Evolutionary conservation across 2,797 vertebrate species (phyloP).

Genomic region (Buphagus erythrorhynchus): DNA sequence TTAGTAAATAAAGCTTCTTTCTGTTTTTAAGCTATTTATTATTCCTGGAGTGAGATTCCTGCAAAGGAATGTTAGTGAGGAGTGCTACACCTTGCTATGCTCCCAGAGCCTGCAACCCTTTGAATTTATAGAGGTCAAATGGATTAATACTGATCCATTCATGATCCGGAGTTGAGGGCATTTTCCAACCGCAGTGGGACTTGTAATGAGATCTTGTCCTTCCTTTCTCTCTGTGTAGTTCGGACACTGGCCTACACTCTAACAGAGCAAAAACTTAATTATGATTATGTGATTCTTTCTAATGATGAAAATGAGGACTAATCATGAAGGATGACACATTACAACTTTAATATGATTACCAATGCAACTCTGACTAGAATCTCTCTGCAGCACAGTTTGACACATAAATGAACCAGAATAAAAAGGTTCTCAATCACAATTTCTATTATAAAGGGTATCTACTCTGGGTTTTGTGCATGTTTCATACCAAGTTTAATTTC

Average conservation of each 20-base stretch:
- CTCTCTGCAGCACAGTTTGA: neutral
- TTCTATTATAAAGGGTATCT: neutral
- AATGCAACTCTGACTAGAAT: neutral
- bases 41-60: neutral
- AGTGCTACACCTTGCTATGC: neutral
- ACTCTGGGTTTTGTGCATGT: neutral
- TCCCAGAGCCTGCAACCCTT: neutral
- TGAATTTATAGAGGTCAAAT: neutral
- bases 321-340: neutral
- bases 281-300: neutral
- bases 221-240: neutral
- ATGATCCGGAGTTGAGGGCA: fast-evolving
- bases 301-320: slow-evolving; percentile 8
- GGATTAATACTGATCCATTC: neutral
- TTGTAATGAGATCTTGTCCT: neutral
- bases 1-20: neutral
- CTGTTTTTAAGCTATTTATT: neutral
- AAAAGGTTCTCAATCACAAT: neutral
- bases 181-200: fast-evolving
- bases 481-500: neutral
- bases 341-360: neutral
- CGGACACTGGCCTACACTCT: neutral
- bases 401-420: neutral
- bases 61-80: neutral
- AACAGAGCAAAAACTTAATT: neutral